Base-by-base conservation (phyloP, 1,140 invertebrate genomes). In the Pomacea maculata region DNA sequence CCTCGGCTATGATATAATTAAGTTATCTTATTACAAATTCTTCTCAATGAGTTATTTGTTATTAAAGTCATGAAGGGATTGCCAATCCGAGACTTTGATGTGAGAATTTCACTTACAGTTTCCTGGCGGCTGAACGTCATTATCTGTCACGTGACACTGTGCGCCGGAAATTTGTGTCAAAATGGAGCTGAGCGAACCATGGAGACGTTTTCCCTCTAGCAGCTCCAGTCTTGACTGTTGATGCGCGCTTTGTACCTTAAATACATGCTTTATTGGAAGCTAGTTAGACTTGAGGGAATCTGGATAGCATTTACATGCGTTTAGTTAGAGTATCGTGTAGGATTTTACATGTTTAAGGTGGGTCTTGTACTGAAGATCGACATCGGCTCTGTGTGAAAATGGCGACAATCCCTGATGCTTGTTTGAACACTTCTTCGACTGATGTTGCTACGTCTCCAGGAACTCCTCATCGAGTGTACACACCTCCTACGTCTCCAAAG, bases 401-500 rank as follows among this genome's bases (percentile, higher is more conserved):
- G 73, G 65, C 78, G 65, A 79, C 81, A 67, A 70, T 80, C 7
- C 77, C 79, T 55, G 78, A 75, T 79, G 67, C 78, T 21, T 83
- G 76, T 75, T 17, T 75, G 54, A 73, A 80, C 17, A 79, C 34
- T 72, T 81, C 82, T 67, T 79, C 78, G 7, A 75, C 76, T 75
- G 82, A 82, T 63, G 55, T 73, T 15, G 3, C 71, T 61, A 70
- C 68, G 34, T 21, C 52, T 34, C 67, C 82, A 21, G 73, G 34
- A 55, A 76, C 67, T 25, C 68, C 80, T 8, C 52, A 70, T 61
- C 79, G n/a, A 52, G 57, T 68, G 9, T 78, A 65, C 21, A 76
- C 82, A 65, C 75, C 81, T 55, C 75, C 80, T 55, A 73, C 79
- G 45, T 83, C 83, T 75, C 80, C 82, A 52, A 83, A 78, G 79